Evolutionary conservation across 2,888 invertebrate genomes (phyloP), one percentile per base, ranked within the genome.

Genomic region (Drosophila sordidula): DNA sequence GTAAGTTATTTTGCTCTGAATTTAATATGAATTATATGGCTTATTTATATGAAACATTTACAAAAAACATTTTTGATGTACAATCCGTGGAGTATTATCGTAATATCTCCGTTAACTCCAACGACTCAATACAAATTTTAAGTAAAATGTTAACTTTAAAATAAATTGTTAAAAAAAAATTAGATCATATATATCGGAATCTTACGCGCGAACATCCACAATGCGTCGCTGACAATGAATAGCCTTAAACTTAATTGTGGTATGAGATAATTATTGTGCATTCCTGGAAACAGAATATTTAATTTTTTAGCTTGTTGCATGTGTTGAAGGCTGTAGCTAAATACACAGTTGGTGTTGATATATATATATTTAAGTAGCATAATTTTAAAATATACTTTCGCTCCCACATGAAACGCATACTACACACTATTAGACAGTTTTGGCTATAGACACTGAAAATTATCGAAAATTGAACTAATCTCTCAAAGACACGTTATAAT

Each of bases 21-120:
- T 75, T 75, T 79, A 79, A 79, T 70, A 65, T 58, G 79, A 64
- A 78, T 56, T 68, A 62, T 62, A 78, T 78, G 75, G 54, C 75
- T 75, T 75, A 75, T 55, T 46, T 73, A 78, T 76, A 76, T 59
- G 59, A 74, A 75, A 78, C 75, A 75, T 78, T 75, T 78, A 75
- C 78, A 75, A 58, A 62, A 57, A 76, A 62, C 46, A 62, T 62
- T 42, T 57, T 78, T 64, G 67, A 74, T 75, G 63, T 74, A 67
- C 59, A 75, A 41, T 73, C 46, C 58, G 41, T 50, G 63, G 55
- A 73, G 51, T 59, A 42, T 54, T 57, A 56, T 50, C 6, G 49
- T 77, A 59, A 59, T 51, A 63, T 79, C 75, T 65, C 52, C 45
- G 34, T 70, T 75, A 62, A 52, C 52, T 70, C 56, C 52, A 54